Conservation (phyloP, 2,888 invertebrate genomes). For the Pollenia angustigena region DNA sequence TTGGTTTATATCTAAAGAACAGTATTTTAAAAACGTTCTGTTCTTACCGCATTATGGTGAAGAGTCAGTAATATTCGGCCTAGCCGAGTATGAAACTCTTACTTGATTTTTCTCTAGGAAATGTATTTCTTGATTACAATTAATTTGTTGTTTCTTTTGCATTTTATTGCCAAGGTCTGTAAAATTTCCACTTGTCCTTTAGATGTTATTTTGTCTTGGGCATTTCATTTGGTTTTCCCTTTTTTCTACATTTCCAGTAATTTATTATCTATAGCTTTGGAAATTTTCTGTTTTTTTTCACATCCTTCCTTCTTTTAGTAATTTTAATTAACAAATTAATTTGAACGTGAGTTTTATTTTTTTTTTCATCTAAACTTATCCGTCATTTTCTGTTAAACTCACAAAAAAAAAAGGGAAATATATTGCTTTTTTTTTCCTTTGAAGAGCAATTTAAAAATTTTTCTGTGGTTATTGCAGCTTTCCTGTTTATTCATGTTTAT, state of each 20-base stretch:
- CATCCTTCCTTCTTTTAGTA: background rate
- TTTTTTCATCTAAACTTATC: conserved; percentile 7
- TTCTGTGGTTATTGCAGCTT: background rate
- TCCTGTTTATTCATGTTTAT: background rate
- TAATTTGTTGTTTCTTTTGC: background rate
- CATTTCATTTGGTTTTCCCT: background rate
- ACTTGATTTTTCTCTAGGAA: no score
- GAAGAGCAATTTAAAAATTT: background rate
- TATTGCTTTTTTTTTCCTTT: background rate
- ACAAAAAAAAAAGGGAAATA: background rate
- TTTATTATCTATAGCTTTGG: background rate
- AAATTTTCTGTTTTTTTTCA: background rate
- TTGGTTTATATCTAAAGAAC: no score
- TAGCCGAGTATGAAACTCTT: no score
- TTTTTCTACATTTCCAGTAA: background rate
- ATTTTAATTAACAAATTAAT: conserved; percentile 14
- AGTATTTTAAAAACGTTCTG: no score
- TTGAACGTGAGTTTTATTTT: background rate
- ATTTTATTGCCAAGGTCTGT: background rate
- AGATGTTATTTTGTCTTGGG: background rate
- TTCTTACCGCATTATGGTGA: no score
- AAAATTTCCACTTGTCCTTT: background rate
- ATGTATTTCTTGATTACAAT: no score
- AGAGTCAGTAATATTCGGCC: no score
- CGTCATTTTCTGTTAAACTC: conserved; percentile 2